Evolutionary conservation across 1,140 invertebrate species (phyloP), one percentile per base, ranked within the genome.

Genomic region (Oppia nitens): DNA sequence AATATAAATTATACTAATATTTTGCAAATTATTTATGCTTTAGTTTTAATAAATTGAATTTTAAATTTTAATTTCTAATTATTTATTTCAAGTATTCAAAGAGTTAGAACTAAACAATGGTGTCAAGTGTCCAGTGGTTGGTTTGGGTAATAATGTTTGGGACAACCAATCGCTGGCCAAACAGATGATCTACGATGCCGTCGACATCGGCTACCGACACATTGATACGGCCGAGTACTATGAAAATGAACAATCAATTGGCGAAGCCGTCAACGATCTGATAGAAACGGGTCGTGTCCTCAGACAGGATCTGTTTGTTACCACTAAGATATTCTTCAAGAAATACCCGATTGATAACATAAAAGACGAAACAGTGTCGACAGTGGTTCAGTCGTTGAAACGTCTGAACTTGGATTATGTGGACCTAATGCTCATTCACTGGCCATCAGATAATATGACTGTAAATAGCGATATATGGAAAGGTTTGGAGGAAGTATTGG

Each of bases 141-240:
- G 63, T 47, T 49, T 64, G 47, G 63, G 63, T 59, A 48, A 28
- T 11, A 14, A 52, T 52, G 12, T 52, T 14, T n/a, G n/a, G n/a
- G n/a, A n/a, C n/a, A n/a, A n/a, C n/a, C n/a, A n/a, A n/a, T 2
- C 12, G 2, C 45, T 28, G 1, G 32, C 48, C 1, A 25, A 47
- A 3, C 40, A 25, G 23, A 45, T 45, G 1, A 83, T 89, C 1
- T 83, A 82, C 65, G 72, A 77, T 63, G 87, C 91, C 0, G 83
- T 95, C 59, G 79, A 84, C 62, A 72, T 76, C 49, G 90, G 90
- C 4, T 95, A 94, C 71, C 75, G 89, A 14, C 87, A 88, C 67
- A 80, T 95, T 62, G 91, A 95, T 69, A 88, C 85, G 67, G 90
- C 90, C 28, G 80, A 81, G 63, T 78, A 81, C 65, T 95, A 94